These are phyloP conservation scores for Acanthaster planci DNA, from an alignment of 35 echinoderm and acorn worm species.

Conservation along the genomic window DNA sequence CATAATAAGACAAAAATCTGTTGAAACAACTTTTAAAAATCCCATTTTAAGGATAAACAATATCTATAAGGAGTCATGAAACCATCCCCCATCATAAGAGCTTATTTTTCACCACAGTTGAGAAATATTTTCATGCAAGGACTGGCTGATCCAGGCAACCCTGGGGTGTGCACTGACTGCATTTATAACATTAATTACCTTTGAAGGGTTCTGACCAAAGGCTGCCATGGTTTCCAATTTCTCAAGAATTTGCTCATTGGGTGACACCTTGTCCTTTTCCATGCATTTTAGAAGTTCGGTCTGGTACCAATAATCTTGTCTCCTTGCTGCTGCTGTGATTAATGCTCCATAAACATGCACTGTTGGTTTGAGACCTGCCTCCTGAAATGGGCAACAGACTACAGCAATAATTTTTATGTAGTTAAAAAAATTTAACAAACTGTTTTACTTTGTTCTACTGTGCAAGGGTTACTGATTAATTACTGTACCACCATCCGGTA, in stretches of 20 bases:
- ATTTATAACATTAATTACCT: slow-evolving; percentile 25
- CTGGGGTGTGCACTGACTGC: background rate
- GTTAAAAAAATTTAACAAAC: no score
- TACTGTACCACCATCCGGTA: no score
- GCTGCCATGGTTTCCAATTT: slow-evolving; percentile 54
- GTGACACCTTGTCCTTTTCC: slow-evolving; percentile 40
- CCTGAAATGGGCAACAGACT: slow-evolving; percentile 10
- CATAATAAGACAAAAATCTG: no score
- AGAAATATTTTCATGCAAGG: background rate
- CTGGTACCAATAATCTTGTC: slow-evolving; percentile 47
- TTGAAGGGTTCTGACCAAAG: slow-evolving; percentile 31
- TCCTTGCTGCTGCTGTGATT: background rate
- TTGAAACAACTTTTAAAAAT: no score
- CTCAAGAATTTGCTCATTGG: slow-evolving; percentile 45
- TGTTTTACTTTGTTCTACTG: no score
- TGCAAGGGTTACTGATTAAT: no score
- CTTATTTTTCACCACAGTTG: background rate
- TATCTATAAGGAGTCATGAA: no score
- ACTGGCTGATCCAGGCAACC: background rate
- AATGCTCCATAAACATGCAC: slow-evolving; percentile 42
- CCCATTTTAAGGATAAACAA: no score
- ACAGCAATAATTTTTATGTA: background rate
- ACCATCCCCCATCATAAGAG: no score
- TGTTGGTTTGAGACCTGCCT: slow-evolving; percentile 30
- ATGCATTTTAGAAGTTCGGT: slow-evolving; percentile 55